These are phyloP conservation scores for Spisula solida DNA, from an alignment of 2,888 invertebrate genomes.

Conservation along the genomic window DNA sequence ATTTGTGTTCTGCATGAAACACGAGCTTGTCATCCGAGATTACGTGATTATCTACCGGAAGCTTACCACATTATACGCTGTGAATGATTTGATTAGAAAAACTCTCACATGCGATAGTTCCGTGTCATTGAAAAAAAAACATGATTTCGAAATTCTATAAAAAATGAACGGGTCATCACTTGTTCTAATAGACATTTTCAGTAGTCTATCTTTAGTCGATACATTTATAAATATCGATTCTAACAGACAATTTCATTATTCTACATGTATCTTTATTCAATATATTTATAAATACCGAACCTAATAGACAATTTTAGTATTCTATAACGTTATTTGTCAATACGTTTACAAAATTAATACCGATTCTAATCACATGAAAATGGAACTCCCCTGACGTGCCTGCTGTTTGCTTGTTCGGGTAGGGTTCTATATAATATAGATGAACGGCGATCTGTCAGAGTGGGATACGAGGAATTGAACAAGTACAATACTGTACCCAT, in stretches of 20 bases:
- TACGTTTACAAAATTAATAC: background rate
- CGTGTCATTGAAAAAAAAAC: background rate
- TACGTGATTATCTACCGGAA: slow-evolving; percentile 14
- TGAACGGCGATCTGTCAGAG: background rate
- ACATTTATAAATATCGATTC: background rate
- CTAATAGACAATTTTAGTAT: background rate
- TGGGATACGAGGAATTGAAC: background rate
- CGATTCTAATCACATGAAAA: background rate
- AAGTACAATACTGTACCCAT: slow-evolving; percentile 17
- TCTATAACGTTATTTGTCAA: background rate
- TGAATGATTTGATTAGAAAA: background rate
- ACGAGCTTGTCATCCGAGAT: background rate
- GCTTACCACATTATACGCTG: background rate
- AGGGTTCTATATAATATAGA: background rate
- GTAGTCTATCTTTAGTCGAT: background rate
- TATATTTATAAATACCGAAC: background rate
- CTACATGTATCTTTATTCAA: background rate
- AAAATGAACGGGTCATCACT: background rate
- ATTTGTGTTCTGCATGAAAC: background rate
- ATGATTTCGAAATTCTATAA: background rate
- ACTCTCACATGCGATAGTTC: background rate
- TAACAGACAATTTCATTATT: background rate
- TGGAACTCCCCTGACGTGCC: background rate
- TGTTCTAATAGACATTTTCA: background rate
- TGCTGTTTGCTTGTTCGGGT: background rate